A percentile compares a stretch with the other conserved stretches of the same genome.
These are phyloP conservation scores for Eupeodes luniger DNA, from an alignment of 2,888 invertebrate genomes.

Conservation along the genomic window DNA sequence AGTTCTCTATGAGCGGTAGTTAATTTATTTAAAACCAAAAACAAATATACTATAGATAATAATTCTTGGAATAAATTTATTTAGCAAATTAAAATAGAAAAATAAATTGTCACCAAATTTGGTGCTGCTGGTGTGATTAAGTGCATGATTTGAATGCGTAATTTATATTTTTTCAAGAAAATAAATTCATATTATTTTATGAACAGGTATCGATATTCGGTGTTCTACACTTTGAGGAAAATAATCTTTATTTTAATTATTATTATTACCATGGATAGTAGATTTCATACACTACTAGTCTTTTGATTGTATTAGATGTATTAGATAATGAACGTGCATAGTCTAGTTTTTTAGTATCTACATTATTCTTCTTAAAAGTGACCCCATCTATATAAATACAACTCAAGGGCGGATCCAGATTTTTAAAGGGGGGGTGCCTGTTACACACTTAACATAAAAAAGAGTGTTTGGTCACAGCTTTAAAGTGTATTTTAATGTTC, in stretches of 20 bases:
- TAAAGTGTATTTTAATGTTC: too few species aligned
- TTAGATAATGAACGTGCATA: too few species aligned
- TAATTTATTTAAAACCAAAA: background rate
- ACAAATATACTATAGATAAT: background rate
- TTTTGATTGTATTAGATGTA: background rate
- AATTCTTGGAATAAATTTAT: slow-evolving; percentile 50
- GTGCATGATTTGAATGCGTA: slow-evolving; percentile 62
- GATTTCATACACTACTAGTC: background rate
- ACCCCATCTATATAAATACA: too few species aligned
- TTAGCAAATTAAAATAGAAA: slow-evolving; percentile 14
- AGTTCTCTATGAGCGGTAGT: background rate
- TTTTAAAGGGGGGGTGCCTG: too few species aligned
- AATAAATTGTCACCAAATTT: slow-evolving; percentile 60
- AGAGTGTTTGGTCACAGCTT: too few species aligned
- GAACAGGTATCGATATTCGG: background rate
- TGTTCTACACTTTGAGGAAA: too few species aligned
- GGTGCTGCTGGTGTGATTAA: slow-evolving; percentile 40
- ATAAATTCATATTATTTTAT: slow-evolving; percentile 45
- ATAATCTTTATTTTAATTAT: slow-evolving; percentile 21
- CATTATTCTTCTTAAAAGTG: too few species aligned
- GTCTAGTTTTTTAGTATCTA: too few species aligned
- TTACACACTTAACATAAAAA: too few species aligned
- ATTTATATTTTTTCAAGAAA: slow-evolving; percentile 45
- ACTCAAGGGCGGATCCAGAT: too few species aligned
- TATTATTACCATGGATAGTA: background rate